Conservation (phyloP, 2,113 vertebrate species). For the Nanorana parkeri region DNA sequence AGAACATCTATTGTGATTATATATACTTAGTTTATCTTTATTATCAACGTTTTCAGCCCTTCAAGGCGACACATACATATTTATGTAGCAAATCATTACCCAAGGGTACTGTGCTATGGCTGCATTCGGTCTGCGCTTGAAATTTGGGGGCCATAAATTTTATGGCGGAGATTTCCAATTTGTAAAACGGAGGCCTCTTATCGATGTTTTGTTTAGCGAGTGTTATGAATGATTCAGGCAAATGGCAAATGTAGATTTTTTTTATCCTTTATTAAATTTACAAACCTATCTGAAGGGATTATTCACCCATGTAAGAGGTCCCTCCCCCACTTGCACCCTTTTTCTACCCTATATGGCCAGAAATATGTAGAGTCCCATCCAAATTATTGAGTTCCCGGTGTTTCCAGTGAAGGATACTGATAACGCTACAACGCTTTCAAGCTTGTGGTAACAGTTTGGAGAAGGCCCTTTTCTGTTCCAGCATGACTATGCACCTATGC, state of each 20-base stretch:
- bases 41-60: constrained; percentile 72
- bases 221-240: constrained; percentile 10
- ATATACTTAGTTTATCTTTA: constrained; percentile 74
- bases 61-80: constrained; percentile 59
- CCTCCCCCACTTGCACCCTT: too few species aligned
- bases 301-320: too few species aligned
- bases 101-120: constrained; percentile 30
- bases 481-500: too few species aligned
- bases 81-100: constrained; percentile 51
- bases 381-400: too few species aligned
- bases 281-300: neutral
- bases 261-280: neutral
- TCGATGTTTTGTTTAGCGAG: constrained; percentile 39
- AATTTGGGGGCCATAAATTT: constrained; percentile 29
- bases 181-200: constrained; percentile 24
- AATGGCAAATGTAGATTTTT: neutral
- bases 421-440: too few species aligned
- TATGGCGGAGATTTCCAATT: constrained; percentile 36
- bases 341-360: too few species aligned
- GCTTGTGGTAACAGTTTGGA: too few species aligned
- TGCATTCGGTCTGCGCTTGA: neutral
- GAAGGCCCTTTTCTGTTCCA: too few species aligned
- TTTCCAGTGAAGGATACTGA: too few species aligned
- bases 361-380: too few species aligned
- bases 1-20: constrained; percentile 68